A percentile compares a stretch with the other conserved stretches of the same genome.
Conservation (phyloP, 1,140 invertebrate genomes). For the Patella vulgata region DNA sequence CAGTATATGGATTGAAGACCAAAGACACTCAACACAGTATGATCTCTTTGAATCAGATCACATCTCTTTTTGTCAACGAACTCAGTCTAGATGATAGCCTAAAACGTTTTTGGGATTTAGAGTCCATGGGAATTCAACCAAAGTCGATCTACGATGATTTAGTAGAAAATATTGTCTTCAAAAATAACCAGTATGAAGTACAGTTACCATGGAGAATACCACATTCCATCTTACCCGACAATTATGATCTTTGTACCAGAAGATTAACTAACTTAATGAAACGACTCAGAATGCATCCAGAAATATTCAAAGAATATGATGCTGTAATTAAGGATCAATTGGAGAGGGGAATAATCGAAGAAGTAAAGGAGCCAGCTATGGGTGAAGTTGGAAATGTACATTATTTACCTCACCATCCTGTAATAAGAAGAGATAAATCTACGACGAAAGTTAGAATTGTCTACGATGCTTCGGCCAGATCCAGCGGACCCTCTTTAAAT, state of each 20-base stretch:
- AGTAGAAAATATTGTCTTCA: neutral
- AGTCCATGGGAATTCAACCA: too few relatives aligned
- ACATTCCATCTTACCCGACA: slow-evolving; percentile 12
- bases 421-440: too few relatives aligned
- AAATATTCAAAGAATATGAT: neutral
- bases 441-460: too few relatives aligned
- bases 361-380: neutral
- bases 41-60: too few relatives aligned
- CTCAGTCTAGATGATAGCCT: too few relatives aligned
- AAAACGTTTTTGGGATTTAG: too few relatives aligned
- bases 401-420: neutral
- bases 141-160: too few relatives aligned
- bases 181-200: slow-evolving; percentile 2
- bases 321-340: slow-evolving; percentile 9
- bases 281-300: slow-evolving; percentile 3
- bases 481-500: slow-evolving; percentile 2
- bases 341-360: slow-evolving; percentile 1
- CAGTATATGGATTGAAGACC: too few relatives aligned
- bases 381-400: neutral
- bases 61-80: too few relatives aligned
- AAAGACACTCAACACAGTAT: too few relatives aligned
- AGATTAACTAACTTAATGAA: slow-evolving; percentile 6
- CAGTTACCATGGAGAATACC: slow-evolving; percentile 14
- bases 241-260: neutral
- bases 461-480: neutral